phyloP scores from a whole-genome alignment of 2,888 invertebrate species.

The Halictus quadricinctus region DNA sequence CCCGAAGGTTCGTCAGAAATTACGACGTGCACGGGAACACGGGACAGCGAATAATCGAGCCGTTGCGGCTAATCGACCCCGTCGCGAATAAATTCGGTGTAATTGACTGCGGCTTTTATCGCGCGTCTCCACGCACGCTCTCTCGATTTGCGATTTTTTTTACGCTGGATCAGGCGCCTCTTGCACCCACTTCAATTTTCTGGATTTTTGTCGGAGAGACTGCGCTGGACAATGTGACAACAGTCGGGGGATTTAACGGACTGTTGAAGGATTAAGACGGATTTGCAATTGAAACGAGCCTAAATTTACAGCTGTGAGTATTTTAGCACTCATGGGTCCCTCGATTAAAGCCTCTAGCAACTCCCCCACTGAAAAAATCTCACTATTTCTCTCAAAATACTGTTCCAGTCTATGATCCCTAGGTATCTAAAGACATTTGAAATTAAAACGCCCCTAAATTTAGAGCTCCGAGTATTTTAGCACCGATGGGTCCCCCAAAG shows the following conservation, averaged over 20 bases:
- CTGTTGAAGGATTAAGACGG: no score
- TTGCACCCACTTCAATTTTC: background rate
- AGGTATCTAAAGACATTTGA: no score
- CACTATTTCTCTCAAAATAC: no score
- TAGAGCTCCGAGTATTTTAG: background rate
- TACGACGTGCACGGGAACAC: slow-evolving; percentile 58
- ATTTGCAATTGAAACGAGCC: no score
- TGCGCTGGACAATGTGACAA: background rate
- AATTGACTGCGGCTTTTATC: slow-evolving; percentile 60
- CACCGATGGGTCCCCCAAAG: background rate
- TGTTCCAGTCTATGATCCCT: no score
- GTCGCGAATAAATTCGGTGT: slow-evolving; percentile 59
- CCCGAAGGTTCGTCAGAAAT: slow-evolving; percentile 50
- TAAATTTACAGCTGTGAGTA: no score
- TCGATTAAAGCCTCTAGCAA: no score
- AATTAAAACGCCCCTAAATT: no score
- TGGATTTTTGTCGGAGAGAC: background rate
- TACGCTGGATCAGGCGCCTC: slow-evolving; percentile 7
- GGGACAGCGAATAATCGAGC: slow-evolving; percentile 41
- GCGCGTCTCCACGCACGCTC: slow-evolving; percentile 16
- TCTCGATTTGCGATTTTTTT: slow-evolving; percentile 11
- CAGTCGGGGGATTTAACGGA: no score
- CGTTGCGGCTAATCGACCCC: slow-evolving; percentile 51
- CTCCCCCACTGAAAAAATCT: no score
- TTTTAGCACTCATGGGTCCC: no score